A percentile compares a stretch with the other conserved stretches of the same genome.
These are phyloP conservation scores for Empis stercorea DNA, from an alignment of 2,888 invertebrate species.

Conservation along the genomic window DNA sequence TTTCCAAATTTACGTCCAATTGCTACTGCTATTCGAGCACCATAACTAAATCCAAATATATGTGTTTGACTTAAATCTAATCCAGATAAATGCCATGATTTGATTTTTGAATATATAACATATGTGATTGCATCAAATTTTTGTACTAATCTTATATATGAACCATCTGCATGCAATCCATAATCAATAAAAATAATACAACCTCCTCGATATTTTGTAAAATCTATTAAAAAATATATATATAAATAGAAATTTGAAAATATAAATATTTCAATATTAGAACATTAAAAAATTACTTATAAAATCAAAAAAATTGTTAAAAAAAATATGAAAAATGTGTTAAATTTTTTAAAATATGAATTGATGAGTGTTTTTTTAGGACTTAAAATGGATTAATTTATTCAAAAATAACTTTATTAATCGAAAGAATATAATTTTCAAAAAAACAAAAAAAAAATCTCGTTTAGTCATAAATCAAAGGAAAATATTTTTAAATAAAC, in stretches of 20 bases:
- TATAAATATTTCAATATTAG: too few relatives aligned
- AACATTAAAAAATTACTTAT: too few relatives aligned
- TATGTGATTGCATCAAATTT: conserved; percentile 23
- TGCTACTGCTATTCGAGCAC: conserved; percentile 29
- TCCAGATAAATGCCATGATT: conserved; percentile 21
- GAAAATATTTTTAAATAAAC: too few relatives aligned
- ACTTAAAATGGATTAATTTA: too few relatives aligned
- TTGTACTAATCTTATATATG: conserved; percentile 25
- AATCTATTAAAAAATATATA: conserved; percentile 24
- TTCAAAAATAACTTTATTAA: too few relatives aligned
- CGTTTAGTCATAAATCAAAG: too few relatives aligned
- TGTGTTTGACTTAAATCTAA: conserved; percentile 22
- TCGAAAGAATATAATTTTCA: too few relatives aligned
- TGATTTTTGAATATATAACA: conserved; percentile 21
- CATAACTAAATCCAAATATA: conserved; percentile 34
- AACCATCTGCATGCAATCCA: conserved; percentile 22
- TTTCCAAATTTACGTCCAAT: conserved; percentile 24
- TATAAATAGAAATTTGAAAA: neutral
- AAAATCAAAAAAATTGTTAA: too few relatives aligned
- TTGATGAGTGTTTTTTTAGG: too few relatives aligned
- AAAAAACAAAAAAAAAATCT: too few relatives aligned
- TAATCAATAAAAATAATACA: conserved; percentile 33
- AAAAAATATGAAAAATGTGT: too few relatives aligned
- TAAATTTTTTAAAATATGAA: too few relatives aligned
- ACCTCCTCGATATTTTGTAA: conserved; percentile 27